These are phyloP conservation scores for Lampris incognitus DNA, from an alignment of 2,113 vertebrate species.

Conservation along the genomic window DNA sequence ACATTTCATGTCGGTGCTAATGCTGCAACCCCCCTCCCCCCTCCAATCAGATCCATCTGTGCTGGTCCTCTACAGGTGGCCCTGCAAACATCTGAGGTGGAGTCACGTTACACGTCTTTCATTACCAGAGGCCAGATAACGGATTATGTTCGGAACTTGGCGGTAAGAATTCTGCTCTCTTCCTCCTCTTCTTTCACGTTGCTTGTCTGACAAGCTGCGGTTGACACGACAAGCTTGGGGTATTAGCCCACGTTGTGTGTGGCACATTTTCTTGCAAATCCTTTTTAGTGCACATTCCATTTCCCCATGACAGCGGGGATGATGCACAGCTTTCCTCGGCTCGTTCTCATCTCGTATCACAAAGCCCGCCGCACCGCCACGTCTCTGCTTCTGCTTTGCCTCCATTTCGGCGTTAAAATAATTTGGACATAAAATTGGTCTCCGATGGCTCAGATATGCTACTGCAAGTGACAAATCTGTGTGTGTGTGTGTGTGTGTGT, in stretches of 20 bases:
- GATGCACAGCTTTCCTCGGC: background rate
- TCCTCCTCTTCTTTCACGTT: conserved; percentile 11
- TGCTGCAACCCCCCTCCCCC: background rate
- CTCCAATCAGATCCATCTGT: background rate
- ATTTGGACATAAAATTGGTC: conserved; percentile 42
- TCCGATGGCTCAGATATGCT: conserved; percentile 35
- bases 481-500: conserved; percentile 27
- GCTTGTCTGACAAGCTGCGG: conserved; percentile 4
- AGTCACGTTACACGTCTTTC: conserved; percentile 8
- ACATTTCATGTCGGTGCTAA: background rate
- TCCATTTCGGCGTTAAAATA: conserved; percentile 34
- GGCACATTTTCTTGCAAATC: conserved; percentile 19
- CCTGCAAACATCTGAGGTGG: background rate
- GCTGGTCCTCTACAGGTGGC: background rate
- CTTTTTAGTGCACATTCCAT: background rate
- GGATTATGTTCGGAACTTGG: conserved; percentile 27
- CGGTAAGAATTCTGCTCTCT: conserved; percentile 9
- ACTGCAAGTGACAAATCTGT: conserved; percentile 16
- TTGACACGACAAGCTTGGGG: background rate
- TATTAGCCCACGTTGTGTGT: conserved; percentile 10
- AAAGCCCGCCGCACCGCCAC: background rate
- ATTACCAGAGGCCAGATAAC: background rate
- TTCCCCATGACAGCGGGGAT: conserved; percentile 2
- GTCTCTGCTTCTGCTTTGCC: conserved; percentile 10
- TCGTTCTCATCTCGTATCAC: conserved; percentile 8